Evolutionary conservation across 2,113 vertebrate genomes (phyloP).

Genomic region (Lepisosteus osseus): DNA sequence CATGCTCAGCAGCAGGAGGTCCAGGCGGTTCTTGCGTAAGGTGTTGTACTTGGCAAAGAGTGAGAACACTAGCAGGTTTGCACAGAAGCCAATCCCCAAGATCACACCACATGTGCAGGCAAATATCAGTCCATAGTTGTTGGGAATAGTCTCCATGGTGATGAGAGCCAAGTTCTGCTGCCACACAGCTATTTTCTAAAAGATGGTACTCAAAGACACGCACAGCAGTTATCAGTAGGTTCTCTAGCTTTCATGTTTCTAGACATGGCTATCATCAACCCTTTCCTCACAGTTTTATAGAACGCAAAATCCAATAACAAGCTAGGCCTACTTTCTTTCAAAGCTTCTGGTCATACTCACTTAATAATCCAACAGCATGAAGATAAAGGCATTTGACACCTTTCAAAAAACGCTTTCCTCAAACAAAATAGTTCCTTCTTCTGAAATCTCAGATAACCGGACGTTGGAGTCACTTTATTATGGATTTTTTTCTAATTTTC

Average conservation of each 20-base stretch:
- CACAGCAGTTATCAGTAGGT: background rate
- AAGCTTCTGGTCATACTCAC: too few relatives aligned
- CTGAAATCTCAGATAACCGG: too few relatives aligned
- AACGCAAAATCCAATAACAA: too few relatives aligned
- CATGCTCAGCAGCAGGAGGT: constrained; percentile 67
- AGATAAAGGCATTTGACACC: too few relatives aligned
- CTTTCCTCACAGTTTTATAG: too few relatives aligned
- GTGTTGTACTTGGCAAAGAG: constrained; percentile 66
- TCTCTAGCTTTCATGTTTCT: constrained; percentile 22
- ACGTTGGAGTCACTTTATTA: too few relatives aligned
- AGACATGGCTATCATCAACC: too few relatives aligned
- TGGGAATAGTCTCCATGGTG: constrained; percentile 36
- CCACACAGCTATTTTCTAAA: background rate
- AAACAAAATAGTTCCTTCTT: too few relatives aligned
- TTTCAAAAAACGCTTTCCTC: too few relatives aligned
- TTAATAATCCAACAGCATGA: too few relatives aligned
- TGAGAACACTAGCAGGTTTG: constrained; percentile 66
- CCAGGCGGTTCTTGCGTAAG: constrained; percentile 60
- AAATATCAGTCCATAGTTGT: constrained; percentile 59
- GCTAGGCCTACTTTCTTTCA: too few relatives aligned
- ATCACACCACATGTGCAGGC: constrained; percentile 63
- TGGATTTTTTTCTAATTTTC: too few relatives aligned
- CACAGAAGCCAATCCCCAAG: constrained; percentile 59
- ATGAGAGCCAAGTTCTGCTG: constrained; percentile 35
- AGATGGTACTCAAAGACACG: constrained; percentile 12